Base-by-base conservation (phyloP, 2,797 vertebrate genomes). In the Syncerus caffer region DNA sequence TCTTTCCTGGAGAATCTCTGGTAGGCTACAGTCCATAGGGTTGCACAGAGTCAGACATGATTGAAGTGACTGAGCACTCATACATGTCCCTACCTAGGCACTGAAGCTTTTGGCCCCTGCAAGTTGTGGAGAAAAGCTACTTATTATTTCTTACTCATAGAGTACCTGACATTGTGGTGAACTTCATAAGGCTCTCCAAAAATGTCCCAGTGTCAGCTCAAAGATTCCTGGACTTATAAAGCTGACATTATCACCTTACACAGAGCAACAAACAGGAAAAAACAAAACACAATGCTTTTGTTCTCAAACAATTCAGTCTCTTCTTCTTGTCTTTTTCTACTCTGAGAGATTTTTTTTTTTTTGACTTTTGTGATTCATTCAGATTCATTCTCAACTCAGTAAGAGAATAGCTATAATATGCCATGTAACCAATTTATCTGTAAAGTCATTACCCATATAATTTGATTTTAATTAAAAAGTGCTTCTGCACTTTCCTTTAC, bases 391-490 rank as follows among this genome's bases (percentile, higher is more conserved):
- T 93, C 42, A 87, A 60, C 42, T 90, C 58, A 95, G 10, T 58
- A 90, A 92, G 31, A 71, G 23, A 89, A 76, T 0, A 89, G 13
- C 9, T 38, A 76, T 76, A 89, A 51, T 71, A 83, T 91, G 21
- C 14, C 82, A 67, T 17, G 34, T 84, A 92, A 94, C 25, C n/a
- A 80, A 84, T 96, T 92, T 94, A 93, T 89, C 85, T 94, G 25
- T 92, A 67, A 97, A 80, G 67, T 51, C n/a, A 93, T 91, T 67
- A 88, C 38, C n/a, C 47, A 45, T 25, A 62, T 82, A 53, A 93
- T 80, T 95, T 93, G 38, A 87, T 85, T 98, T 95, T 92, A 97
- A 87, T 96, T 89, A n/a, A 93, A 97, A 97, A 92, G 53, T 76
- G 7, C 27, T 64, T 80, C 67, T 94, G 45, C 1, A 25, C 27